Evolutionary conservation across 2,797 vertebrate species (phyloP).

Genomic region (Euphonia xanthogaster): DNA sequence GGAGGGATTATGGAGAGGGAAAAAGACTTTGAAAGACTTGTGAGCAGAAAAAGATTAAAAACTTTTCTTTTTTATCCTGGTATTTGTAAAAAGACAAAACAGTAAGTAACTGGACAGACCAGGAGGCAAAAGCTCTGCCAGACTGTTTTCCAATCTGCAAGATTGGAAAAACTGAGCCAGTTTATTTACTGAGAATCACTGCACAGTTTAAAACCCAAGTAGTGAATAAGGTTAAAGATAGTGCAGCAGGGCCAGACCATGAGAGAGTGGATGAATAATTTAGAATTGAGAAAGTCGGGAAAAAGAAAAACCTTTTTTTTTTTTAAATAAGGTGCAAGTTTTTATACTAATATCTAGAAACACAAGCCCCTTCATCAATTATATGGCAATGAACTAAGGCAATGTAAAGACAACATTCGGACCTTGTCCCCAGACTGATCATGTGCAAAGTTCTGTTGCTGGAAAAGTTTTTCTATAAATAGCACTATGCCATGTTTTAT

Average conservation of each 20-base stretch:
- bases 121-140: neutral
- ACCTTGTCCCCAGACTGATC: neutral
- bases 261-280: neutral
- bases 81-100: neutral
- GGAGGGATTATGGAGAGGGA: too few species aligned
- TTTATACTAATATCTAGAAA: neutral
- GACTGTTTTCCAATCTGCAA: too few species aligned
- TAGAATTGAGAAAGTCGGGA: neutral
- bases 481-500: neutral
- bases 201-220: neutral
- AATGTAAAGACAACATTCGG: neutral
- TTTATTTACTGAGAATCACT: neutral
- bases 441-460: neutral
- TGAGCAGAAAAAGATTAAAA: neutral
- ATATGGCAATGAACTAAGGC: neutral
- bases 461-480: neutral
- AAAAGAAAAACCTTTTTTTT: neutral
- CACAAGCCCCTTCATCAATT: neutral
- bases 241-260: neutral
- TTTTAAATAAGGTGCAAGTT: neutral
- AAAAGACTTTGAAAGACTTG: neutral
- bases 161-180: neutral
- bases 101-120: neutral
- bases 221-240: neutral
- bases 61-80: neutral